Conservation (phyloP, 2,888 invertebrate genomes). For the Aproaerema taeniolella region DNA sequence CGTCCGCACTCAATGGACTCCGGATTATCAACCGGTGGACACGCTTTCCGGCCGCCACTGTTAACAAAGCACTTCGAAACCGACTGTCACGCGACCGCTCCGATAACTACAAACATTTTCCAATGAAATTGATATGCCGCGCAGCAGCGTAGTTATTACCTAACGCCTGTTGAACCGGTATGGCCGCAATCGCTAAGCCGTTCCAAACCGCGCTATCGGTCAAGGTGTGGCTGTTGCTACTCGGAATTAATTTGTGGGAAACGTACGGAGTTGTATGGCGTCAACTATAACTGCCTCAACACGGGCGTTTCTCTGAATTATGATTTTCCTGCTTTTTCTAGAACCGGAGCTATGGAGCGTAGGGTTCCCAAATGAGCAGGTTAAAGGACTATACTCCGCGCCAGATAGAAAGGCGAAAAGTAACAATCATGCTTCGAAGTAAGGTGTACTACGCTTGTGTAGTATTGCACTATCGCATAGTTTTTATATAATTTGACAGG, state of each 20-base stretch:
- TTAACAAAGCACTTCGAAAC: constrained; percentile 50
- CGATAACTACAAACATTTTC: constrained; percentile 39
- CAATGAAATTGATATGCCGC: constrained; percentile 31
- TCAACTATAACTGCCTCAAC: constrained; percentile 70
- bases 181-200: constrained; percentile 9
- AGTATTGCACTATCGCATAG: too few relatives aligned
- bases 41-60: constrained; percentile 55
- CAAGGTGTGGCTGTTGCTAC: constrained; percentile 18
- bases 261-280: constrained; percentile 75
- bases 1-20: constrained; percentile 70
- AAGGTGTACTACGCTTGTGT: too few relatives aligned
- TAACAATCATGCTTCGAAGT: too few relatives aligned
- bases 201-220: constrained; percentile 27
- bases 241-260: constrained; percentile 49
- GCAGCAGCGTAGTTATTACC: constrained; percentile 12
- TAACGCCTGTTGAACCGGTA: constrained; percentile 32
- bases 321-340: constrained; percentile 73
- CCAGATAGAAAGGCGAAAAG: too few relatives aligned
- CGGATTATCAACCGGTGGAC: constrained; percentile 62
- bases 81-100: constrained; percentile 52
- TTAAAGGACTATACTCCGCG: constrained; percentile 25
- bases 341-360: constrained; percentile 64
- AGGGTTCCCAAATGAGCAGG: constrained; percentile 75
- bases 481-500: constrained; percentile 6
- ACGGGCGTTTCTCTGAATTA: constrained; percentile 69